These are phyloP conservation scores for Pelagia noctiluca DNA, from an alignment of 30 jellyfish, hydroid and myxozoan species.

Conservation along the genomic window DNA sequence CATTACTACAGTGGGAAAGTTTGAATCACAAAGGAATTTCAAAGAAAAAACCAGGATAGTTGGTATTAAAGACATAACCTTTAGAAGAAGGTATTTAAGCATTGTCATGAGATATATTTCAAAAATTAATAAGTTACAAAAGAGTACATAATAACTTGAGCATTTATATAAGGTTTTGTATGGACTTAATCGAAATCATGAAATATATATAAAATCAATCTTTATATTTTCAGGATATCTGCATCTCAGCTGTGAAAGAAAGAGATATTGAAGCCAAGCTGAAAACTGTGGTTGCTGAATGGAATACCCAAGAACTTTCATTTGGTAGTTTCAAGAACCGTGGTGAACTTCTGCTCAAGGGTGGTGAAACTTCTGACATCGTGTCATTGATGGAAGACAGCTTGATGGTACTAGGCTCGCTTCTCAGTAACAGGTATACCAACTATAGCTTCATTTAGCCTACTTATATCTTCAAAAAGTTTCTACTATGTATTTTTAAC, in stretches of 20 bases:
- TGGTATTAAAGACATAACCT: too few species aligned
- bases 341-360: slow-evolving; percentile 85
- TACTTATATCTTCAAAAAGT: neutral
- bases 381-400: slow-evolving; percentile 94
- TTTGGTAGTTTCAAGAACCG: slow-evolving; percentile 78
- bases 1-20: too few species aligned
- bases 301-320: slow-evolving; percentile 87
- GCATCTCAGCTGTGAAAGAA: slow-evolving; percentile 88
- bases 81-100: too few species aligned
- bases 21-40: too few species aligned
- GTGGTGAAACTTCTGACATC: slow-evolving; percentile 83
- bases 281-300: slow-evolving; percentile 78
- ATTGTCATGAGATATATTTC: too few species aligned
- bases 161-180: too few species aligned
- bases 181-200: too few species aligned
- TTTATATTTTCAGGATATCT: slow-evolving; percentile 67
- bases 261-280: slow-evolving; percentile 90
- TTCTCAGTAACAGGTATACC: slow-evolving; percentile 81
- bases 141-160: too few species aligned
- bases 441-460: neutral
- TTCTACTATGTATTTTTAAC: neutral
- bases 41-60: too few species aligned
- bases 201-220: too few species aligned
- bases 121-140: too few species aligned
- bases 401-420: slow-evolving; percentile 86